These are phyloP conservation scores for Crotalus horridus DNA, from an alignment of 2,113 vertebrate species.

Conservation along the genomic window DNA sequence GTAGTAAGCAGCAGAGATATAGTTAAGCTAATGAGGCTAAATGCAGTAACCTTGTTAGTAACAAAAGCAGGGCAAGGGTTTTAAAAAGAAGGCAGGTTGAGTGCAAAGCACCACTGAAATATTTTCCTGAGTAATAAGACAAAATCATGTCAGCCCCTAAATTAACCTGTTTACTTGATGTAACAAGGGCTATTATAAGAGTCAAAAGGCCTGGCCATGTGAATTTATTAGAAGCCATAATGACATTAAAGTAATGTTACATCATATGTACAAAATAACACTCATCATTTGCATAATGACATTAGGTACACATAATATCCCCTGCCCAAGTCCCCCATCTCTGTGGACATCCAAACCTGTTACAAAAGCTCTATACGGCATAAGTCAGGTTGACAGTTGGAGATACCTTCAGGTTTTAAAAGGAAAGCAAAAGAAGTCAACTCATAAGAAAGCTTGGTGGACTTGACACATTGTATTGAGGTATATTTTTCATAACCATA, in stretches of 20 bases:
- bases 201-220: background rate
- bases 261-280: background rate
- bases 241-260: background rate
- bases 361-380: background rate
- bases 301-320: no score
- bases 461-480: background rate
- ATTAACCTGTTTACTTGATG: background rate
- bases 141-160: background rate
- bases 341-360: background rate
- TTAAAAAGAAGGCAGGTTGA: background rate
- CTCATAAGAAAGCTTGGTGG: background rate
- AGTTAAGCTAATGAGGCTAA: slow-evolving; percentile 39
- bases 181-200: background rate
- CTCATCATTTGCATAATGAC: background rate
- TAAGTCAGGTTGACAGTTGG: background rate
- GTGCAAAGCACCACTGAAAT: background rate
- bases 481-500: background rate
- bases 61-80: background rate
- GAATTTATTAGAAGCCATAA: background rate
- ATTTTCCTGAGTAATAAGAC: background rate
- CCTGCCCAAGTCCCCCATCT: no score
- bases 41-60: slow-evolving; percentile 10
- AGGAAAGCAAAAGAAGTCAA: background rate
- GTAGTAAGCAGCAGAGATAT: slow-evolving; percentile 18
- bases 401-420: background rate